These are phyloP conservation scores for Brassicogethes aeneus DNA, from an alignment of 2,888 invertebrate genomes.

Conservation along the genomic window DNA sequence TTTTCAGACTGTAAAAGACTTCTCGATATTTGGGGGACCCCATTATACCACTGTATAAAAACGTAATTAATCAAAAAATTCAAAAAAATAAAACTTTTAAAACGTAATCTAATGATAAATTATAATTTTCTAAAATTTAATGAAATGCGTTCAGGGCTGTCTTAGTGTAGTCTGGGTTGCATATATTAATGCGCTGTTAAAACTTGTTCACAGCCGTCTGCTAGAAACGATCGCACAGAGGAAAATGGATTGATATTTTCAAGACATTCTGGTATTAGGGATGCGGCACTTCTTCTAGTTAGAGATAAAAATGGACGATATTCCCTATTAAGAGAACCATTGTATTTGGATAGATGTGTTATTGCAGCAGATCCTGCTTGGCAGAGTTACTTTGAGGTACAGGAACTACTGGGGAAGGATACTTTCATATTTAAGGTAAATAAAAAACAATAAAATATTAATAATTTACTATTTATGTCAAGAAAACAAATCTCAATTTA, in stretches of 20 bases:
- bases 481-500: conserved; percentile 5
- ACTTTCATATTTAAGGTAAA: conserved; percentile 88
- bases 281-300: conserved; percentile 79
- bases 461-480: conserved; percentile 3
- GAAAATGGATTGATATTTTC: conserved; percentile 48
- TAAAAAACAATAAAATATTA: no score
- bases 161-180: neutral
- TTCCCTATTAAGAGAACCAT: conserved; percentile 78
- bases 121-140: no score
- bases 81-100: no score
- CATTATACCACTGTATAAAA: no score
- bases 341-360: conserved; percentile 85
- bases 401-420: conserved; percentile 87
- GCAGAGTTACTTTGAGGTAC: conserved; percentile 92
- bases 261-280: conserved; percentile 67
- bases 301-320: conserved; percentile 86
- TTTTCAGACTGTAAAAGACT: no score
- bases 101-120: no score
- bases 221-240: conserved; percentile 21
- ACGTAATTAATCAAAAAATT: no score
- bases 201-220: conserved; percentile 9
- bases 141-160: no score
- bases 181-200: neutral
- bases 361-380: conserved; percentile 84
- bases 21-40: no score